Conservation (phyloP, 2,888 invertebrate genomes). For the Melanotus villosus region DNA sequence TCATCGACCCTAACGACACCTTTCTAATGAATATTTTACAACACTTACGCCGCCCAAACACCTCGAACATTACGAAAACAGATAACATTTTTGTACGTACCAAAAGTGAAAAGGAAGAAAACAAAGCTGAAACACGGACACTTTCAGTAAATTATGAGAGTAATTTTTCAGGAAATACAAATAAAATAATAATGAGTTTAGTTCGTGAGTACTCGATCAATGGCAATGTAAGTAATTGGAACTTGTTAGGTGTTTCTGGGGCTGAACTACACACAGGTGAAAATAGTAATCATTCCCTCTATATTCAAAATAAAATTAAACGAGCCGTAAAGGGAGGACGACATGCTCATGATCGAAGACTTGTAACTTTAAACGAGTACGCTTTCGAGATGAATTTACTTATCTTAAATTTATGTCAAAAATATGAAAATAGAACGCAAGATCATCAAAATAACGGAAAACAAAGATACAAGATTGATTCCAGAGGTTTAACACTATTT, state of each 20-base stretch:
- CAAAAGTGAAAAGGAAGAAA: not conserved
- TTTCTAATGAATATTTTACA: constrained; percentile 35
- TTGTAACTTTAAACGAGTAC: too few species aligned
- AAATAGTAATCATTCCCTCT: constrained; percentile 13
- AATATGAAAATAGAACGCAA: too few species aligned
- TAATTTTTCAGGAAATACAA: not conserved
- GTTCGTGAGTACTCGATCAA: not conserved
- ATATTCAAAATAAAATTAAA: not conserved
- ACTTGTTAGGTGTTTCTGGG: constrained; percentile 6
- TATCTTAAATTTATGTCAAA: too few species aligned
- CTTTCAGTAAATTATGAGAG: not conserved
- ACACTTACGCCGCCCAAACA: constrained; percentile 18
- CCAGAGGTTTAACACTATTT: too few species aligned
- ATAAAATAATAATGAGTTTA: not conserved
- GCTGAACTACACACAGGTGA: not conserved
- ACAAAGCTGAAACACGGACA: not conserved
- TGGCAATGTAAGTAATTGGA: constrained; percentile 13
- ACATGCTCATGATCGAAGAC: too few species aligned
- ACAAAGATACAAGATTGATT: too few species aligned
- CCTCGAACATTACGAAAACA: constrained; percentile 20
- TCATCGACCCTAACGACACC: constrained; percentile 36
- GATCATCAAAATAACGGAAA: too few species aligned
- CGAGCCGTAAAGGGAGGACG: too few species aligned
- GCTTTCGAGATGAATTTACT: too few species aligned
- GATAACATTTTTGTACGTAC: not conserved